phyloP scores from a whole-genome alignment of 2,113 vertebrate species.

The Siniperca chuatsi region DNA sequence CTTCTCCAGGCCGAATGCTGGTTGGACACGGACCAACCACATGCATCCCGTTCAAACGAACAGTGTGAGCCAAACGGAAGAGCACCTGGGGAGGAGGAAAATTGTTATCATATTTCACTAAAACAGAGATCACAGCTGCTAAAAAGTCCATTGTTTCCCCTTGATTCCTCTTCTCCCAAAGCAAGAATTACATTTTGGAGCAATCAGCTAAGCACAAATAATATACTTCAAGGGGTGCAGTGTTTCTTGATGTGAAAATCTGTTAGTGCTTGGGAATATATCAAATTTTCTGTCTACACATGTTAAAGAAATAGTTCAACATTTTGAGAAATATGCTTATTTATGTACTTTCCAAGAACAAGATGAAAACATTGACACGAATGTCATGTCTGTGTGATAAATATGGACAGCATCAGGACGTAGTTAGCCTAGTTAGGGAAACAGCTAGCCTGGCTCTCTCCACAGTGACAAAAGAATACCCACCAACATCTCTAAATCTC shows the following conservation, averaged over 20 bases:
- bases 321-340: background rate
- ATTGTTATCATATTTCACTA: constrained; percentile 9
- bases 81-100: constrained; percentile 72
- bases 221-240: no score
- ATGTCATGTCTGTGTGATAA: background rate
- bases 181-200: background rate
- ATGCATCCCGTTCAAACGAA: constrained; percentile 88
- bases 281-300: background rate
- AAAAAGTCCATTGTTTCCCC: background rate
- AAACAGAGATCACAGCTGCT: constrained; percentile 25
- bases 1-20: constrained; percentile 83
- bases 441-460: background rate
- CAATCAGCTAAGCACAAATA: background rate
- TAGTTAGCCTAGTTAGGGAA: background rate
- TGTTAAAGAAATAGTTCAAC: no score
- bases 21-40: constrained; percentile 87
- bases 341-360: background rate
- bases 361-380: background rate
- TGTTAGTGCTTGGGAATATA: background rate
- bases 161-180: background rate
- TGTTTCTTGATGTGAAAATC: background rate
- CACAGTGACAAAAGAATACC: background rate
- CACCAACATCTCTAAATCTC: background rate
- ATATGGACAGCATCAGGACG: background rate
- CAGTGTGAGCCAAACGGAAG: constrained; percentile 88